phyloP scores from a whole-genome alignment of 2,888 invertebrate species.

The Spisula subtruncata region DNA sequence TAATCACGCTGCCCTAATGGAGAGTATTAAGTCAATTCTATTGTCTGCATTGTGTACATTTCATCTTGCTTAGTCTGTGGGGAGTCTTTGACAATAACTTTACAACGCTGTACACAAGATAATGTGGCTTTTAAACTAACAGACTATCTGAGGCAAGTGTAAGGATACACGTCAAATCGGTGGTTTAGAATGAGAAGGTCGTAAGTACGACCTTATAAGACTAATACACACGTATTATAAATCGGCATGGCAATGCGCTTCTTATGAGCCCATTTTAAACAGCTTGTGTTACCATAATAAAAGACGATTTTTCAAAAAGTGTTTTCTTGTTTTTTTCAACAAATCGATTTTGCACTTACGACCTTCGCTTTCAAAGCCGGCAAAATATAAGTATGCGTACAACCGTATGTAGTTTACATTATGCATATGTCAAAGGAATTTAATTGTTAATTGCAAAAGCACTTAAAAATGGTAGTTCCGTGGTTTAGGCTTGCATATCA shows the following conservation, averaged over 20 bases:
- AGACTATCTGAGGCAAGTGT: not conserved
- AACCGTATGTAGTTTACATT: not conserved
- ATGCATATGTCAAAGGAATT: not conserved
- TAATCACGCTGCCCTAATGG: not conserved
- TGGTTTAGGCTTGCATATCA: not conserved
- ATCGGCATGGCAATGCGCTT: no score
- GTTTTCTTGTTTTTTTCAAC: no score
- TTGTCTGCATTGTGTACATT: not conserved
- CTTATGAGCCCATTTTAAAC: no score
- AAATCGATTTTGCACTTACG: no score
- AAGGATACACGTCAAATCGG: not conserved
- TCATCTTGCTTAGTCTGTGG: not conserved
- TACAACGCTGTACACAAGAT: not conserved
- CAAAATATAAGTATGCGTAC: no score
- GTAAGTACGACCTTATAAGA: not conserved
- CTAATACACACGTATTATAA: no score
- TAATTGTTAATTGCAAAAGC: not conserved
- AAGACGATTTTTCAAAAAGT: no score
- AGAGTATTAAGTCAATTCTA: not conserved
- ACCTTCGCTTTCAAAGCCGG: no score
- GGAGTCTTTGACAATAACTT: slow-evolving; percentile 11
- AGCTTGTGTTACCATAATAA: no score
- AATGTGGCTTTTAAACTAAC: not conserved
- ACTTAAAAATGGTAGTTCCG: not conserved
- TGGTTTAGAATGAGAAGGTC: not conserved